phyloP scores from a whole-genome alignment of 2,888 invertebrate genomes.

The Synanthedon vespiformis region DNA sequence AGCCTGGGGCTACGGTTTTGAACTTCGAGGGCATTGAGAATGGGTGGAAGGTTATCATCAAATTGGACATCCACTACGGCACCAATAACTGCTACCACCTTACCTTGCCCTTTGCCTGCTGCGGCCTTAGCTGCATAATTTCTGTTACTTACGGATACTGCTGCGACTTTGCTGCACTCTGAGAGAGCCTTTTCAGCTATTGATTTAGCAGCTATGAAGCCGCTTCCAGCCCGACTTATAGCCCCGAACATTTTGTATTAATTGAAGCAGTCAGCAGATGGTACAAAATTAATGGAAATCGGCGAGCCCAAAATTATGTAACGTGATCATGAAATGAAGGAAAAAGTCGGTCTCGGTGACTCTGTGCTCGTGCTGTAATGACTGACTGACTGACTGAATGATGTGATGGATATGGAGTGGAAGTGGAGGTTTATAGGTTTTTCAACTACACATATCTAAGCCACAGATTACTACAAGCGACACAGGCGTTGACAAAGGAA shows the following conservation, averaged over 20 bases:
- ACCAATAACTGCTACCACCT: constrained; percentile 95
- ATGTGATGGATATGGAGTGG: too few species aligned
- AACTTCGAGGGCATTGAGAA: constrained; percentile 95
- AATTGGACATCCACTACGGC: constrained; percentile 99
- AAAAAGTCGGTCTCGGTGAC: constrained; percentile 1
- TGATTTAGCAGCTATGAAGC: constrained; percentile 72
- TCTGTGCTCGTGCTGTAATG: too few species aligned
- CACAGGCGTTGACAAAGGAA: too few species aligned
- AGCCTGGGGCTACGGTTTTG: constrained; percentile 82
- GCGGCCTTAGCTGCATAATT: constrained; percentile 41
- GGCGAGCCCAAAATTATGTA: constrained; percentile 52
- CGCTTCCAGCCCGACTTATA: constrained; percentile 71
- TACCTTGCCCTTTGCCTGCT: constrained; percentile 63
- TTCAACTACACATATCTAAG: too few species aligned
- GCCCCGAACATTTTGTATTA: constrained; percentile 71
- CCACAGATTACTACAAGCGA: too few species aligned
- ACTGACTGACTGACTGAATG: too few species aligned
- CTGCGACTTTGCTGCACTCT: constrained; percentile 69
- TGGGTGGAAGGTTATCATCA: constrained; percentile 90
- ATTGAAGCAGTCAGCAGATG: constrained; percentile 33
- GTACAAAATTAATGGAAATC: constrained; percentile 18
- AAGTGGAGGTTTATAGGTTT: too few species aligned
- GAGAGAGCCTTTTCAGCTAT: constrained; percentile 69
- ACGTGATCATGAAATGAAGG: constrained; percentile 13
- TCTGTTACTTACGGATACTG: constrained; percentile 47